phyloP scores from a whole-genome alignment of 2,113 vertebrate genomes.

The Perca fluviatilis region DNA sequence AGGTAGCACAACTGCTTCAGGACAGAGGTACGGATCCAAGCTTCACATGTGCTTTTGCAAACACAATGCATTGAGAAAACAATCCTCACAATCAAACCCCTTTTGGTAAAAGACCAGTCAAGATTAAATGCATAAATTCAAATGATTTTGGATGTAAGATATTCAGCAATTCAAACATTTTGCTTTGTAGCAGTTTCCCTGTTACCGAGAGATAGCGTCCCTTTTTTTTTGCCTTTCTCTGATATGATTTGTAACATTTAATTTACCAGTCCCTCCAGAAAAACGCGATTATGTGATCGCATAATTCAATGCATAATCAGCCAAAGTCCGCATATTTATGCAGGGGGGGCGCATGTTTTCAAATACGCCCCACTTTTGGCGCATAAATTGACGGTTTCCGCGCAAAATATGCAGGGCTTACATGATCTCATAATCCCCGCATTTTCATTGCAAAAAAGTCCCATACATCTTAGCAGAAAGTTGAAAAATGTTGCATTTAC shows the following conservation, averaged over 20 bases:
- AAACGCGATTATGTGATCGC: no score
- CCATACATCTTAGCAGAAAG: no score
- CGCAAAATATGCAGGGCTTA: no score
- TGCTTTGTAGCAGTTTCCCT: background rate
- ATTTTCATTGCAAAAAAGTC: no score
- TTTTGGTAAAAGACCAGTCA: slow-evolving; percentile 11
- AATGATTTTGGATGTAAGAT: background rate
- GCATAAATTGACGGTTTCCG: no score
- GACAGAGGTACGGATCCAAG: slow-evolving; percentile 87
- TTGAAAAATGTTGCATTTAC: no score
- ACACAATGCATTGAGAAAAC: background rate
- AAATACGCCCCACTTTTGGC: no score
- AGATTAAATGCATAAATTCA: background rate
- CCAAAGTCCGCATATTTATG: no score
- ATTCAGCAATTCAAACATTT: background rate
- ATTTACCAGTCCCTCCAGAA: background rate
- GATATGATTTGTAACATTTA: slow-evolving; percentile 8
- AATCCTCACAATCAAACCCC: background rate
- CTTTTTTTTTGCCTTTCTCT: slow-evolving; percentile 11
- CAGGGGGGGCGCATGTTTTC: no score
- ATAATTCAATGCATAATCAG: no score
- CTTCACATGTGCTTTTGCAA: background rate
- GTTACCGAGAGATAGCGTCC: background rate
- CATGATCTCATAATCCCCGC: no score
- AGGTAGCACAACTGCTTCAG: slow-evolving; percentile 90